phyloP scores from a whole-genome alignment of 2,113 vertebrate species.

The Marcusenius ussheri region DNA sequence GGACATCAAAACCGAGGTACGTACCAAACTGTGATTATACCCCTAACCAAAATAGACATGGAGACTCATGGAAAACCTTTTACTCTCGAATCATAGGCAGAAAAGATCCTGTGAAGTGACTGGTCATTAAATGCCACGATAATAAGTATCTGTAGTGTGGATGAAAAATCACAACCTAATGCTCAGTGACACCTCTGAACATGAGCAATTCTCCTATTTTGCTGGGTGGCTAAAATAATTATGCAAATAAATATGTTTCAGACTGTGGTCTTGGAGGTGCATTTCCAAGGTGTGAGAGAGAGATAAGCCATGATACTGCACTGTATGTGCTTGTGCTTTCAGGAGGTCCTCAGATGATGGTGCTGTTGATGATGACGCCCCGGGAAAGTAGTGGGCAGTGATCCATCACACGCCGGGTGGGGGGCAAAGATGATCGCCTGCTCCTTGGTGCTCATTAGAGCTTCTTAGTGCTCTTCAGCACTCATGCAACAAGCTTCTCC shows the following conservation, averaged over 20 bases:
- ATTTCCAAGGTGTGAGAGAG: background rate
- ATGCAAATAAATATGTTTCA: background rate
- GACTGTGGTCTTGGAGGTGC: background rate
- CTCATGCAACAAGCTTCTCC: background rate
- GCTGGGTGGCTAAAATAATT: background rate
- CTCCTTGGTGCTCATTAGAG: background rate
- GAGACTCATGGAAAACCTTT: background rate
- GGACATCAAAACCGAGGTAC: no score
- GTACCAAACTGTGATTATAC: no score
- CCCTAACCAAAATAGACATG: background rate
- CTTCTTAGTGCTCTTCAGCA: background rate
- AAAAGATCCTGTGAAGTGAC: background rate
- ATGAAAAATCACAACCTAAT: background rate
- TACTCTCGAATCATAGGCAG: background rate
- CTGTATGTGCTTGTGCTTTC: background rate
- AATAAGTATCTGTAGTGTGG: background rate
- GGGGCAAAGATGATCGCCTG: background rate
- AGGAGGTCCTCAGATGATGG: background rate
- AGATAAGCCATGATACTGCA: background rate
- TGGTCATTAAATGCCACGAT: background rate
- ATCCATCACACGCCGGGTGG: background rate
- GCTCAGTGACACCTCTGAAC: background rate
- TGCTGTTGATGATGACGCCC: background rate
- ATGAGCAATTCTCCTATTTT: background rate
- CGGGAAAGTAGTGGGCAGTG: background rate